A percentile compares a stretch with the other conserved stretches of the same genome.
These are phyloP conservation scores for Mugil cephalus DNA, from an alignment of 2,113 vertebrate genomes.

Conservation along the genomic window DNA sequence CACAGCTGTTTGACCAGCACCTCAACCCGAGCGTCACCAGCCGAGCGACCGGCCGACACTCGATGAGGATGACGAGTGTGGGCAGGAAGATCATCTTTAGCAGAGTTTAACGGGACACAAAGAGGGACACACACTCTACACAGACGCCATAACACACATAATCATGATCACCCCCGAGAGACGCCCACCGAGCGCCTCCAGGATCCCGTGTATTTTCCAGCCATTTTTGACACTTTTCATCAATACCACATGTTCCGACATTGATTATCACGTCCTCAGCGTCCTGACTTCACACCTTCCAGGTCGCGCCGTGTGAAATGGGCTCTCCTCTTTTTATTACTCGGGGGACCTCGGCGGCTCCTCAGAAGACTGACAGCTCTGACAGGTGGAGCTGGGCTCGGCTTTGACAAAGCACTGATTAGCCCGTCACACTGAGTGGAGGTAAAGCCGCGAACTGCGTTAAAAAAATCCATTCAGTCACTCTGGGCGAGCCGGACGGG, in stretches of 20 bases:
- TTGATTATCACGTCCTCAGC: slow-evolving; percentile 79
- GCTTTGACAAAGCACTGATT: slow-evolving; percentile 78
- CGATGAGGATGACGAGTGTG: slow-evolving; percentile 23
- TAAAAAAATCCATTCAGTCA: slow-evolving; percentile 68
- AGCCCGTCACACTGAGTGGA: slow-evolving; percentile 77
- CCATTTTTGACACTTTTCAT: slow-evolving; percentile 78
- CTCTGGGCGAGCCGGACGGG: slow-evolving; percentile 43
- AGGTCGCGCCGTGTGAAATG: slow-evolving; percentile 71
- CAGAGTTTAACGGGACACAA: slow-evolving; percentile 22
- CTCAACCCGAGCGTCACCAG: slow-evolving; percentile 49
- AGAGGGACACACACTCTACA: not conserved
- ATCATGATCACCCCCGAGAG: slow-evolving; percentile 69
- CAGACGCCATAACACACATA: too few relatives aligned
- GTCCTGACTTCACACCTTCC: slow-evolving; percentile 67
- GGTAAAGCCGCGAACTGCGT: slow-evolving; percentile 53
- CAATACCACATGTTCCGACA: slow-evolving; percentile 80
- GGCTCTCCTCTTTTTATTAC: slow-evolving; percentile 72
- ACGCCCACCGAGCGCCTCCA: slow-evolving; percentile 62
- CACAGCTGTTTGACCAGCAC: slow-evolving; percentile 59
- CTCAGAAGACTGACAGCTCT: slow-evolving; percentile 75
- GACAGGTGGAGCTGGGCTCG: slow-evolving; percentile 73
- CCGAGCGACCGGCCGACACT: slow-evolving; percentile 27
- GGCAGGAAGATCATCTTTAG: slow-evolving; percentile 16
- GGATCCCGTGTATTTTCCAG: slow-evolving; percentile 71
- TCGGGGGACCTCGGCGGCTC: slow-evolving; percentile 68